Conservation (phyloP, 64 coral and sea anemone genomes). For the Dendronephthya gigantea region DNA sequence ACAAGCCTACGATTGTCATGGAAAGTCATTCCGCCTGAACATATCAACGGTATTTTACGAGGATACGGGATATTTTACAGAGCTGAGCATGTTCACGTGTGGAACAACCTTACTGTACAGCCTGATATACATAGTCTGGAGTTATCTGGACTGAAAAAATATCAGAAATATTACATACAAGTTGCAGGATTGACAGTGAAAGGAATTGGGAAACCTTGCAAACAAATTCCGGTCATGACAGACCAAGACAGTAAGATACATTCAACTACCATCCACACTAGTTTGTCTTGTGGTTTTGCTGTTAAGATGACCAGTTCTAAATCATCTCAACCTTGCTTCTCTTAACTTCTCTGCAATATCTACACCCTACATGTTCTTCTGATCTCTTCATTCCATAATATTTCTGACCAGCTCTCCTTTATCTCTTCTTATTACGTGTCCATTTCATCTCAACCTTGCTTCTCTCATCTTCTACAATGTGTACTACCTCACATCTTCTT, state of each 20-base stretch:
- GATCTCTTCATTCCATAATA: too few species aligned
- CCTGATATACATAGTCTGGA: not conserved
- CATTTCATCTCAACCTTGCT: too few species aligned
- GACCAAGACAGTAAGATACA: conserved; percentile 83
- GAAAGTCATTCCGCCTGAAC: conserved; percentile 43
- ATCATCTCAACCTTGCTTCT: too few species aligned
- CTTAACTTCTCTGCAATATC: too few species aligned
- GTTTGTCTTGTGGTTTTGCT: too few species aligned
- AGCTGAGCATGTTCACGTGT: not conserved
- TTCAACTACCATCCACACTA: too few species aligned
- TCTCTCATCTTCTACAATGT: too few species aligned
- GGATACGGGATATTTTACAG: conserved; percentile 71
- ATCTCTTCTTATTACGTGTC: too few species aligned
- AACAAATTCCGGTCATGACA: conserved; percentile 46
- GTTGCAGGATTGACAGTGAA: conserved; percentile 51
- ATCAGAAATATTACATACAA: conserved; percentile 46
- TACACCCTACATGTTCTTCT: too few species aligned
- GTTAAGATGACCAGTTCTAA: too few species aligned
- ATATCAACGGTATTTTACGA: conserved; percentile 50
- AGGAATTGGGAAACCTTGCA: conserved; percentile 40
- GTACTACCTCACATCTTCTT: too few species aligned
- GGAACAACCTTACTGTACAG: conserved; percentile 27
- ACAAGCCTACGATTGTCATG: conserved; percentile 50
- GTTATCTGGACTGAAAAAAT: conserved; percentile 44
- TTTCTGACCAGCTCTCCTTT: too few species aligned